Percentiles rank a stretch among this genome's conserved stretches.
These are phyloP conservation scores for Ophioninae sp. DNA, from an alignment of 2,888 invertebrate genomes.

Conservation along the genomic window DNA sequence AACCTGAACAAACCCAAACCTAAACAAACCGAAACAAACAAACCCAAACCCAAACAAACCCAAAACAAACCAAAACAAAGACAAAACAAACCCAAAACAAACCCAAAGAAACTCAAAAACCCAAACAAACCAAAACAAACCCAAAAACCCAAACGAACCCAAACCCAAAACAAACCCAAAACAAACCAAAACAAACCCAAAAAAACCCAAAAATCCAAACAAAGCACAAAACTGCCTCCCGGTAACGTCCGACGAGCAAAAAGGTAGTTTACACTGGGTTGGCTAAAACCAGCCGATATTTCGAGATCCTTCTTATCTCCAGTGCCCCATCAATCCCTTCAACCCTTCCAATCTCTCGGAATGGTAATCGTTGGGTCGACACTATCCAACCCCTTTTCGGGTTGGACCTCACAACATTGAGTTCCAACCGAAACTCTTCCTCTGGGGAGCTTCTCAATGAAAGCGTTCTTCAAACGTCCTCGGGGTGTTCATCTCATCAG, in stretches of 20 bases:
- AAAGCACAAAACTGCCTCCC: not conserved
- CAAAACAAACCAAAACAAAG: no score
- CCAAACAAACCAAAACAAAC: no score
- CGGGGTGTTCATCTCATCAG: not conserved
- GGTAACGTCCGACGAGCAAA: not conserved
- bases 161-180: no score
- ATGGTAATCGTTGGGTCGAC: conserved; percentile 15
- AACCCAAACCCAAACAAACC: no score
- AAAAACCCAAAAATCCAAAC: no score
- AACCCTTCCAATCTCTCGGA: not conserved
- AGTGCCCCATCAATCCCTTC: not conserved
- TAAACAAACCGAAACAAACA: no score
- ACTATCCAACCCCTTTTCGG: not conserved
- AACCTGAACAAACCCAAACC: no score
- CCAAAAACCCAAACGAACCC: no score
- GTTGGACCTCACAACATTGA: not conserved
- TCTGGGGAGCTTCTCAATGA: not conserved
- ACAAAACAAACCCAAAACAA: no score
- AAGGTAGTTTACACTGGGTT: not conserved
- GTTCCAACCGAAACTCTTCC: not conserved
- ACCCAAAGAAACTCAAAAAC: no score
- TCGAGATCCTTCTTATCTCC: not conserved
- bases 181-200: no score
- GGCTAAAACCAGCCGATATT: not conserved
- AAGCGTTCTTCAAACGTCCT: not conserved